Base-by-base conservation (phyloP, 2,113 vertebrate genomes). In the Alligator sinensis region DNA sequence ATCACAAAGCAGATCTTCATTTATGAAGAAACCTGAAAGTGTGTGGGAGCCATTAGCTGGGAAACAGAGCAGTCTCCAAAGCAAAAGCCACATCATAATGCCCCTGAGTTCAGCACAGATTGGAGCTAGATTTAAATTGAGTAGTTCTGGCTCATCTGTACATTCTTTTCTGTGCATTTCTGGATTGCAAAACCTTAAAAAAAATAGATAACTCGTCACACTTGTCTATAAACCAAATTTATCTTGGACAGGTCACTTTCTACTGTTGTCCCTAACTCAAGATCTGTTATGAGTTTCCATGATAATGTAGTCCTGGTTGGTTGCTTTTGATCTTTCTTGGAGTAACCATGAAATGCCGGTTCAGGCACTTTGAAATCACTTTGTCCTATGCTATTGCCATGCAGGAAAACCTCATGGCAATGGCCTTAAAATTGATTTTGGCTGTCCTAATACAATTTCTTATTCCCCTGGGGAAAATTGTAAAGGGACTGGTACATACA, bases 361-460 rank as follows among this genome's bases (percentile, higher is more conserved):
- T 61, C 3, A 1, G 60, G 57, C 76, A 11, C 38, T 63, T 27
- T 0, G 1, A 11, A 17, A 57, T 63, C 6, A n/a, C 5, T 0
- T 10, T 87, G 27, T n/a, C 5, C 17, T 70, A 12, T 70, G 58
- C 25, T 68, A 57, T 64, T 84, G 28, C 2, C 3, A 34, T 63
- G 62, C 57, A 21, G 6, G 18, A 4, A 28, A 3, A 83, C 76
- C 38, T 88, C 1, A 38, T 87, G 54, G 24, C 62, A 4, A 4
- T 59, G 12, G 18, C 1, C 75, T 19, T 22, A 72, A 22, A 4
- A 1, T 2, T 47, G 7, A 30, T 9, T 25, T 5, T 62, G 25
- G 22, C 57, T 30, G 3, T 12, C 4, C 21, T 24, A 27, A 15
- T 12, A 25, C 21, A 38, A 13, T 8, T 84, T n/a, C 12, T 60